Evolutionary conservation across 2,888 invertebrate species (phyloP).

Genomic region (Oasisia sp.): DNA sequence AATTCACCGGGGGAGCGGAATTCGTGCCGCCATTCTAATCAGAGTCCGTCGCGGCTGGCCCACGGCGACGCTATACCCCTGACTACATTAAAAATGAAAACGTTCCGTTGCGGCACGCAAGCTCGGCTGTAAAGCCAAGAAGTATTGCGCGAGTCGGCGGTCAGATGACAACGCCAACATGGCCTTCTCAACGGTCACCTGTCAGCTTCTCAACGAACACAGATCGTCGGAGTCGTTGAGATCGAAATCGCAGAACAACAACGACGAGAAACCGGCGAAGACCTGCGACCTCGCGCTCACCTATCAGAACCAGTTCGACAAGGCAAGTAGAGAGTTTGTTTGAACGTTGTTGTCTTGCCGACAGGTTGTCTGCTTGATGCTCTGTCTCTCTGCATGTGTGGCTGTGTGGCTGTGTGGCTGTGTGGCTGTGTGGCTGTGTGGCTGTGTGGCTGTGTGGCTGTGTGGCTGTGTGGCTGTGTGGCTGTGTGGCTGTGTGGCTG

Average conservation of each 20-base stretch:
- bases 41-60: neutral
- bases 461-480: too few relatives aligned
- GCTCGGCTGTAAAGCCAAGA: neutral
- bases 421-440: too few relatives aligned
- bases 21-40: neutral
- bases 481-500: too few relatives aligned
- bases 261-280: neutral
- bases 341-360: too few relatives aligned
- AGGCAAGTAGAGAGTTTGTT: neutral
- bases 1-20: neutral
- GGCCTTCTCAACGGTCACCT: neutral
- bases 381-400: too few relatives aligned
- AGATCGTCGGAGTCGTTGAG: neutral
- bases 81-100: conserved; percentile 13
- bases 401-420: too few relatives aligned
- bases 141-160: neutral
- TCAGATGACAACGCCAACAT: neutral
- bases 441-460: too few relatives aligned
- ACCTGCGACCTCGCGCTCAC: neutral
- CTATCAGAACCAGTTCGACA: neutral
- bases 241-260: neutral
- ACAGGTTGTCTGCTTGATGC: too few relatives aligned
- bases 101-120: neutral
- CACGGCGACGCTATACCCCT: neutral
- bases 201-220: neutral